phyloP scores from a whole-genome alignment of 2,888 invertebrate genomes.

The Thymelicus sylvestris region DNA sequence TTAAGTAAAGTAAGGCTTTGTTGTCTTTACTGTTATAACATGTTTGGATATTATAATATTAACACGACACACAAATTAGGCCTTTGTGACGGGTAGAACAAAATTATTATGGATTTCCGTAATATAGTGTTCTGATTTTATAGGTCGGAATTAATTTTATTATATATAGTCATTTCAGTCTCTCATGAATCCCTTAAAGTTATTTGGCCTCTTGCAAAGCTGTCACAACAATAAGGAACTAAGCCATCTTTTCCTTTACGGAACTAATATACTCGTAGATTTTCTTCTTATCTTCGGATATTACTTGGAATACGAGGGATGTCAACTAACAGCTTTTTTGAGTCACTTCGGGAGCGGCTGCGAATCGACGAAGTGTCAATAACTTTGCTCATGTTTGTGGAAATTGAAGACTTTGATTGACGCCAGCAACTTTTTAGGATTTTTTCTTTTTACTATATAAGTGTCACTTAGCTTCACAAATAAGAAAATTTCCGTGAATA shows the following conservation, averaged over 20 bases:
- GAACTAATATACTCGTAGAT: neutral
- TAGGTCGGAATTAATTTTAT: too few species aligned
- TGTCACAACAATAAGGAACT: neutral
- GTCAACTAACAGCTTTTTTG: constrained; percentile 55
- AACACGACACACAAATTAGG: too few species aligned
- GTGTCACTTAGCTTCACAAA: neutral
- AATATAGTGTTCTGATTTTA: too few species aligned
- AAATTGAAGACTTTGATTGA: constrained; percentile 12
- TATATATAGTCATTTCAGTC: too few species aligned
- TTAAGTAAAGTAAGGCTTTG: neutral
- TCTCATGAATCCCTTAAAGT: neutral
- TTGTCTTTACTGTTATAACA: neutral
- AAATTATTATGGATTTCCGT: too few species aligned
- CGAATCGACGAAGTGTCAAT: constrained; percentile 52
- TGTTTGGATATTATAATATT: constrained; percentile 34
- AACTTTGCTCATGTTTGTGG: constrained; percentile 31
- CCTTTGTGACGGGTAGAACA: too few species aligned
- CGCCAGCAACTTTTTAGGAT: neutral
- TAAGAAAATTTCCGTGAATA: neutral
- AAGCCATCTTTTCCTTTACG: neutral
- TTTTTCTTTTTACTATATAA: neutral
- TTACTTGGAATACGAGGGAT: constrained; percentile 59
- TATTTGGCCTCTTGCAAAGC: constrained; percentile 48
- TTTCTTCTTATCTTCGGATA: constrained; percentile 61
- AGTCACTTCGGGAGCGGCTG: constrained; percentile 46